Conservation (phyloP, 1,140 invertebrate species). For the Lithobius niger region DNA sequence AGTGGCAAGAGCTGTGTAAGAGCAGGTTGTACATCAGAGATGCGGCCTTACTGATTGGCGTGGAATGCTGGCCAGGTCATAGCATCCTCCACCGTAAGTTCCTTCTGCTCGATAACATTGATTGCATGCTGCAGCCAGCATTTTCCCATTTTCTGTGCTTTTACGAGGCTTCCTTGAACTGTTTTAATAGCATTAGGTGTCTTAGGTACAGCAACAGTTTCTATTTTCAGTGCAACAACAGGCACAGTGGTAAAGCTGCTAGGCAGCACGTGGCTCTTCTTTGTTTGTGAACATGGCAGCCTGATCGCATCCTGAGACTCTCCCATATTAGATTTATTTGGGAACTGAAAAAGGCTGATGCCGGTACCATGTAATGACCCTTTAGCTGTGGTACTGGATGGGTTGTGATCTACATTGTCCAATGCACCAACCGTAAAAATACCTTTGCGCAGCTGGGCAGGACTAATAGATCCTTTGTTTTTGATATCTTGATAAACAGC, state of each 20-base stretch:
- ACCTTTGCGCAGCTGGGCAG: conserved; percentile 9
- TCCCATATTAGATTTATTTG: neutral
- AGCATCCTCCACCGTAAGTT: too few species aligned
- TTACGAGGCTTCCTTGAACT: too few species aligned
- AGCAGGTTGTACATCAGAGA: too few species aligned
- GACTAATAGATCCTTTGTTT: conserved; percentile 13
- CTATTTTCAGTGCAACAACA: neutral
- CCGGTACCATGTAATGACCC: conserved; percentile 19
- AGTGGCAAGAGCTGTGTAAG: neutral
- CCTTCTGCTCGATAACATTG: neutral
- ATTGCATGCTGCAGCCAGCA: neutral
- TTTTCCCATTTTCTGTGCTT: too few species aligned
- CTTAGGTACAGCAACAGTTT: neutral
- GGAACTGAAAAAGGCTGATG: conserved; percentile 19
- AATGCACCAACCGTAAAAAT: conserved; percentile 18
- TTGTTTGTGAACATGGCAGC: too few species aligned
- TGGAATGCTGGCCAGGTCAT: too few species aligned
- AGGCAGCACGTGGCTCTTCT: too few species aligned
- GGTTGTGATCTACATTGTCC: conserved; percentile 23
- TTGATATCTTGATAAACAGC: neutral
- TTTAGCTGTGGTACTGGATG: conserved; percentile 14
- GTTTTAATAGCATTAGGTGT: too few species aligned
- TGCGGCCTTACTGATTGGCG: neutral
- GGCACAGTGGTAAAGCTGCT: neutral
- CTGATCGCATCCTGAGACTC: neutral